Evolutionary conservation across 2,888 invertebrate genomes (phyloP), one percentile per base, ranked within the genome.

Genomic region (Serrognathus titanus): DNA sequence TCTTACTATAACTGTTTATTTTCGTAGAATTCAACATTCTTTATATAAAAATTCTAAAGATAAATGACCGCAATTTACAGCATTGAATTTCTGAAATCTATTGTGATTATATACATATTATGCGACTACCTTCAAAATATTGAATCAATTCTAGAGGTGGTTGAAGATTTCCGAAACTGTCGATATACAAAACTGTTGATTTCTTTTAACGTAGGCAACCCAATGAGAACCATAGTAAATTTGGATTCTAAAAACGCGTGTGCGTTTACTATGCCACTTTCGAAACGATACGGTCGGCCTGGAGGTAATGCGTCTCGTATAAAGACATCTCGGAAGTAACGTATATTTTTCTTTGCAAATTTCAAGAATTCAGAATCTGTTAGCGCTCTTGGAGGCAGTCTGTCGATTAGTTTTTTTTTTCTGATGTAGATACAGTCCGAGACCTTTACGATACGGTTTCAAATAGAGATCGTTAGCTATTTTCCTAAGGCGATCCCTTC

Each of bases 201-300:
- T 62, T 3, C 63, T 57, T 65, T 75, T 75, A 35, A 57, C 66
- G 61, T 72, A 75, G 52, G 70, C 66, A 63, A 72, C 68, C 74
- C 75, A 72, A 66, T 77, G 73, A n/a, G 72, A 70, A 7, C 75
- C 74, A 12, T 45, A n/a, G n/a, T n/a, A n/a, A n/a, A n/a, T 40
- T 48, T 58, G 45, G 53, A 53, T 63, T 73, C 73, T 53, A 73
- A 65, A 68, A n/a, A n/a, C n/a, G n/a, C n/a, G n/a, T n/a, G n/a
- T n/a, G n/a, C n/a, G n/a, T 75, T 72, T 36, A 70, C 48, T 39
- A 70, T 59, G 2, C 56, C 69, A 50, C 66, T 65, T 60, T 74
- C 74, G 36, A 59, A 64, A 43, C 24, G 31, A 12, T 11, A 20
- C 9, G 59, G 54, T 51, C 36, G 46, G 11, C 53, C 39, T 35